A percentile compares a stretch with the other conserved stretches of the same genome.
These are phyloP conservation scores for Mesorhabditis belari DNA, from an alignment of 2,888 invertebrate genomes.

Conservation along the genomic window DNA sequence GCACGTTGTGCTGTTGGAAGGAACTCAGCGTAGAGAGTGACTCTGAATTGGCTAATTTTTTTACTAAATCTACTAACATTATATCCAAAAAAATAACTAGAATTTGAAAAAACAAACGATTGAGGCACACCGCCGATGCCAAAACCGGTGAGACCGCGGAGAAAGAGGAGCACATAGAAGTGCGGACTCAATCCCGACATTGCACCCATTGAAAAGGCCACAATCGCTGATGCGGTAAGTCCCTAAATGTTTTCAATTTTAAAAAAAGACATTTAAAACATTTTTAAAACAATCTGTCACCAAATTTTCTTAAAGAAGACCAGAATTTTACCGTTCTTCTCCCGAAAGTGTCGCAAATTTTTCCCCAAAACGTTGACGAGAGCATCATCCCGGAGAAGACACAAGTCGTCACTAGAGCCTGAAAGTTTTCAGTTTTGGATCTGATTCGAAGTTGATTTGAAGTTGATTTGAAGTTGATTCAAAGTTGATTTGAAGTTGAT, in stretches of 20 bases:
- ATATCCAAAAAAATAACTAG: background rate
- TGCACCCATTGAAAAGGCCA: conserved; percentile 82
- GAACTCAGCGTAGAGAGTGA: conserved; percentile 86
- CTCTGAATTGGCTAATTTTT: background rate
- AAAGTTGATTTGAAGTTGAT: no score
- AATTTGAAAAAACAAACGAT: conserved; percentile 68
- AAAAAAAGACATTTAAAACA: background rate
- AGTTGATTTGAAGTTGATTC: no score
- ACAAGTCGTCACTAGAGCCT: conserved; percentile 84
- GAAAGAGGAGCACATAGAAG: conserved; percentile 78
- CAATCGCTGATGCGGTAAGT: conserved; percentile 78
- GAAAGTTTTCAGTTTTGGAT: conserved; percentile 70
- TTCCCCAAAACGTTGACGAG: conserved; percentile 90
- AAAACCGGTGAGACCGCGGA: conserved; percentile 87
- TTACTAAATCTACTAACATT: background rate
- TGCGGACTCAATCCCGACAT: conserved; percentile 83
- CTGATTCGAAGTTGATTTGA: no score
- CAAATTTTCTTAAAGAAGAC: no score
- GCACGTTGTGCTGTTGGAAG: conserved; percentile 85
- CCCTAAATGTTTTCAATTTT: conserved; percentile 62
- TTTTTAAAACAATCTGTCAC: background rate
- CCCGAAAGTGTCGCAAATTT: conserved; percentile 69
- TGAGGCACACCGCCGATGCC: conserved; percentile 93
- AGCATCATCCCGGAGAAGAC: conserved; percentile 92
- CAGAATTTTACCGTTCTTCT: conserved; percentile 26